phyloP scores from a whole-genome alignment of 1,140 invertebrate genomes.

The Hyposmocoma kahamanoa region DNA sequence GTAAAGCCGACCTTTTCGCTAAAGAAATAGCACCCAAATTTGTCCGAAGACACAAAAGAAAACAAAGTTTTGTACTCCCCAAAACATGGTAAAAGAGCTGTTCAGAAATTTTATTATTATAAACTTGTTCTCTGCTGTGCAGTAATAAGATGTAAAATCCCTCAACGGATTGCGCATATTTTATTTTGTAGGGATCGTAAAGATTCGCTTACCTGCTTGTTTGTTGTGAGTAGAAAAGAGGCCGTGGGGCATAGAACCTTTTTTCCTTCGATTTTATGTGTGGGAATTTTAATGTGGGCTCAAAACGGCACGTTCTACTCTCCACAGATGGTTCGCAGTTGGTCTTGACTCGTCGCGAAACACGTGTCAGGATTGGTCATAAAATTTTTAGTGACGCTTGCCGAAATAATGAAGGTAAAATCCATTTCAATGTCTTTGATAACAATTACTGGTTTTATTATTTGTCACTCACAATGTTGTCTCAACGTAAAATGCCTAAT shows the following conservation, averaged over 20 bases:
- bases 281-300: conserved; percentile 65
- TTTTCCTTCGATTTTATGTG: conserved; percentile 66
- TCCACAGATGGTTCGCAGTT: conserved; percentile 57
- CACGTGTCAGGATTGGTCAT: conserved; percentile 39
- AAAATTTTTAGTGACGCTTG: conserved; percentile 19
- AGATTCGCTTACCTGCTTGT: conserved; percentile 69
- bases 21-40: conserved; percentile 18
- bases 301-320: conserved; percentile 61
- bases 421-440: too few relatives aligned
- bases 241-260: conserved; percentile 44
- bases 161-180: conserved; percentile 41
- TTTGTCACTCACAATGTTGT: too few relatives aligned
- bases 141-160: conserved; percentile 57
- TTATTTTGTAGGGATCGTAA: conserved; percentile 52
- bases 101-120: conserved; percentile 28
- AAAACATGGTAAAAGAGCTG: conserved; percentile 24
- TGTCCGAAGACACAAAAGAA: conserved; percentile 23
- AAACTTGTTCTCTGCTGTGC: conserved; percentile 28
- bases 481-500: too few relatives aligned
- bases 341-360: conserved; percentile 43
- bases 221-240: conserved; percentile 63
- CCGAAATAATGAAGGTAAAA: too few relatives aligned
- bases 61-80: conserved; percentile 28
- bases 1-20: conserved; percentile 16
- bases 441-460: too few relatives aligned